These are phyloP conservation scores for Meriones unguiculatus DNA, from an alignment of 2,113 vertebrate species.

Conservation along the genomic window DNA sequence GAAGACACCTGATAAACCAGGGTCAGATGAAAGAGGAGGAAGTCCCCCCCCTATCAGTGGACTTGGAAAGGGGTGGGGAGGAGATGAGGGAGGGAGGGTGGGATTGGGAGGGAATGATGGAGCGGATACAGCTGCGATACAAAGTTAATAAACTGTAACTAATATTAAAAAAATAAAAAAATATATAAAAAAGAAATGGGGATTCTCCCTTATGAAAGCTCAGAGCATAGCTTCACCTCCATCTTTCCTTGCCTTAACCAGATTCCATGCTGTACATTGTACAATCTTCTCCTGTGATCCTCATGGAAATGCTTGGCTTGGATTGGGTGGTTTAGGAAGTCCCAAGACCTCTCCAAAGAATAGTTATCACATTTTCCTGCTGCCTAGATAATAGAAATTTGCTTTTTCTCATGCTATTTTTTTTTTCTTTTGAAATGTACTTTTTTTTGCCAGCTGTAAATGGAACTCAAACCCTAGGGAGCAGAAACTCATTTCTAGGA, in stretches of 20 bases:
- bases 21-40: too few relatives aligned
- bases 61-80: too few relatives aligned
- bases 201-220: not conserved
- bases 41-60: too few relatives aligned
- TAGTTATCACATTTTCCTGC: constrained; percentile 70
- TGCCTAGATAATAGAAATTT: constrained; percentile 44
- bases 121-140: too few relatives aligned
- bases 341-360: constrained; percentile 62
- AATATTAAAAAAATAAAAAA: too few relatives aligned
- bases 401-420: constrained; percentile 44
- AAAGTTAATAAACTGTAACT: too few relatives aligned
- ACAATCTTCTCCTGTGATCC: not conserved
- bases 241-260: not conserved
- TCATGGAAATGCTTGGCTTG: not conserved
- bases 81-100: too few relatives aligned
- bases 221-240: not conserved
- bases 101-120: too few relatives aligned
- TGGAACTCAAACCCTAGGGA: constrained; percentile 51
- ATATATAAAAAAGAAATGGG: too few relatives aligned
- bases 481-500: constrained; percentile 64
- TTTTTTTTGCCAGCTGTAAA: constrained; percentile 67
- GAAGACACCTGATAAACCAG: too few relatives aligned
- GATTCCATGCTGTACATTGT: not conserved
- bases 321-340: not conserved
- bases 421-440: constrained; percentile 1